These are phyloP conservation scores for Melanostoma scalare DNA, from an alignment of 2,888 invertebrate species.

Conservation along the genomic window DNA sequence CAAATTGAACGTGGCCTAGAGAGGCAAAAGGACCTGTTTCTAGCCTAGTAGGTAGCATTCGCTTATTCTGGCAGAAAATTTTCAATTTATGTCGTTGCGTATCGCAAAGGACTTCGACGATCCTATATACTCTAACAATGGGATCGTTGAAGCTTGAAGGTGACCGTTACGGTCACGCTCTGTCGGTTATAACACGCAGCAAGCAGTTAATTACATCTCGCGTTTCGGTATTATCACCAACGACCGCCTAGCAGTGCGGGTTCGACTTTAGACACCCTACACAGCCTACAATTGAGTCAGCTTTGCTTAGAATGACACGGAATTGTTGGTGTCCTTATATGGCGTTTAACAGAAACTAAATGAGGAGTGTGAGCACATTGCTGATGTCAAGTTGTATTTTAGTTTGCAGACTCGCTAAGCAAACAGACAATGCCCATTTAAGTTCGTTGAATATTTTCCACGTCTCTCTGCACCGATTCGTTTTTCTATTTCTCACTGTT, in stretches of 20 bases:
- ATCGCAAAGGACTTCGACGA: slow-evolving; percentile 48
- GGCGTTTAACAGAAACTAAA: too few species aligned
- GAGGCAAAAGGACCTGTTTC: neutral
- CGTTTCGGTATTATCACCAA: slow-evolving; percentile 58
- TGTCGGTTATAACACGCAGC: slow-evolving; percentile 73
- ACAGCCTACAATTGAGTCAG: neutral
- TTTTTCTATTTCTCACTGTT: too few species aligned
- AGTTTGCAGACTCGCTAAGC: too few species aligned
- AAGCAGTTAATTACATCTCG: slow-evolving; percentile 73
- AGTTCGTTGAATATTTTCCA: too few species aligned
- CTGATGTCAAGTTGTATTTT: too few species aligned
- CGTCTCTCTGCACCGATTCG: too few species aligned
- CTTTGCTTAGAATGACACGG: neutral
- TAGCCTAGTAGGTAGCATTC: slow-evolving; percentile 21
- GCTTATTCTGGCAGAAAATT: slow-evolving; percentile 61
- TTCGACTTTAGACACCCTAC: neutral
- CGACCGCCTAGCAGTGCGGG: slow-evolving; percentile 3
- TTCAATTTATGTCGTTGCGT: slow-evolving; percentile 66
- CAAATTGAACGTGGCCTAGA: slow-evolving; percentile 32
- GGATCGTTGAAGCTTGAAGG: slow-evolving; percentile 66
- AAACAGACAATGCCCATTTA: too few species aligned
- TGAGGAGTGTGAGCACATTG: too few species aligned
- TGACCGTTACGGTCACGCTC: slow-evolving; percentile 72
- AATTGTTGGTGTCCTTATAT: too few species aligned
- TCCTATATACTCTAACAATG: slow-evolving; percentile 36